Base-by-base conservation (phyloP, 2,797 vertebrate genomes). In the Chaunax sp. region DNA sequence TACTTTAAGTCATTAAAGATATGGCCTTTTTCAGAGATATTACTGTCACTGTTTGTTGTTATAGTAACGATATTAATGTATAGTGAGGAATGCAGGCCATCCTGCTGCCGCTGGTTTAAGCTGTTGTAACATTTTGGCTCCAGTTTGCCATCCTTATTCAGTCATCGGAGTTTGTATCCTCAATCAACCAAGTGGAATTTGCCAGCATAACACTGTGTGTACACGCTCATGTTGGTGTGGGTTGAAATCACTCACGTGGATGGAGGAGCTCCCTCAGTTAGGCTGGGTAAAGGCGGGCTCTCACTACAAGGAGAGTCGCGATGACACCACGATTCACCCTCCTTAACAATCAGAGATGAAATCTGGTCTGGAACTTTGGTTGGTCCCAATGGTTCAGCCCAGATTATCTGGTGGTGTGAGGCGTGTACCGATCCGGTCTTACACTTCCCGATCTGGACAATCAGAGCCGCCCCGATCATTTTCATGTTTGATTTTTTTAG, bases 161-260 rank as follows among this genome's bases (percentile, higher is more conserved):
- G 72, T 78, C 87, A 68, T 72, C 77, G 65, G 72, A 84, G 83
- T 72, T 69, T 74, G 77, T 72, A 78, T 78, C 67, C 53, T 86
- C 75, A 78, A 81, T 77, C 78, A 82, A 67, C 45, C 58, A 51
- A 18, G 28, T 61, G 80, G 81, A 90, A 86, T 89, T 82, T 82
- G 81, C 85, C 83, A 83, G 77, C 71, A 61, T 72, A 74, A 83
- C 64, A 70, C 60, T 60, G 66, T 78, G 77, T 87, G 47, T 77
- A 76, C 77, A 81, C 38, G 61, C 47, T 81, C 67, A 64, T 66
- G 57, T 61, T 61, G 69, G 64, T 82, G 78, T 68, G 73, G 83
- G 85, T 33, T 56, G 40, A 79, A 64, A 62, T 85, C 80, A 74
- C 38, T 20, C 4, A 33, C 75, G 67, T 75, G 65, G 81, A 45